Evolutionary conservation across 2,888 invertebrate genomes (phyloP).

Genomic region (Neoascia interrupta): DNA sequence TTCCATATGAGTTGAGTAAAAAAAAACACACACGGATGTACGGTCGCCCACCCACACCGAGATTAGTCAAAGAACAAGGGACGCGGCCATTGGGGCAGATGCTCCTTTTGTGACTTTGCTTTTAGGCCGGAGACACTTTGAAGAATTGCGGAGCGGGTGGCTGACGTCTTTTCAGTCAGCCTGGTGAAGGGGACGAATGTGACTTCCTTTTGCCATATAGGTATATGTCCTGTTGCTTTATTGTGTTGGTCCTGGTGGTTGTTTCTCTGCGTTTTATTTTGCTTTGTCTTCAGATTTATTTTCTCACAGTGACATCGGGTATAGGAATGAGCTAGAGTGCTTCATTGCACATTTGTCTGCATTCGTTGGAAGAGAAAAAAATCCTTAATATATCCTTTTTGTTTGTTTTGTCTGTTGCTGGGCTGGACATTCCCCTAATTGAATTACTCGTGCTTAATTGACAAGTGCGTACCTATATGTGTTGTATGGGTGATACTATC

Average conservation of each 20-base stretch:
- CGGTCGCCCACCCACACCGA: conserved; percentile 28
- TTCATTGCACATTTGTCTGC: conserved; percentile 44
- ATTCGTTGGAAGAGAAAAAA: conserved; percentile 29
- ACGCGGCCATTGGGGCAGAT: conserved; percentile 46
- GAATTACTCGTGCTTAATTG: conserved; percentile 52
- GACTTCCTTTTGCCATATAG: conserved; percentile 50
- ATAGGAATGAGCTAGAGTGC: conserved; percentile 17
- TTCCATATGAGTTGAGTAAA: not conserved
- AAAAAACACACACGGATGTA: conserved; percentile 2
- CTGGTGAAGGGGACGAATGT: conserved; percentile 9
- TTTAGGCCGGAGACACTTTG: conserved; percentile 43
- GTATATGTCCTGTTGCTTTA: conserved; percentile 46
- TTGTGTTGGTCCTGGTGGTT: conserved; percentile 12
- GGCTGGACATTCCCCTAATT: conserved; percentile 37
- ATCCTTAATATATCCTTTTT: conserved; percentile 24
- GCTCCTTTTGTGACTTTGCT: conserved; percentile 60
- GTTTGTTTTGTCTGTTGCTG: not conserved
- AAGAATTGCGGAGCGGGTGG: not conserved
- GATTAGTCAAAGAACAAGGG: conserved; percentile 50
- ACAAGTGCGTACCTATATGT: conserved; percentile 33
- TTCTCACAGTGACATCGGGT: conserved; percentile 2
- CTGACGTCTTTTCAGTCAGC: not conserved
- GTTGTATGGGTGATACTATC: not conserved
- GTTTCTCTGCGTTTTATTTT: conserved; percentile 10
- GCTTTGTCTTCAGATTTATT: conserved; percentile 39